Conservation (phyloP, 2,888 invertebrate species). For the Nebria brevicollis region DNA sequence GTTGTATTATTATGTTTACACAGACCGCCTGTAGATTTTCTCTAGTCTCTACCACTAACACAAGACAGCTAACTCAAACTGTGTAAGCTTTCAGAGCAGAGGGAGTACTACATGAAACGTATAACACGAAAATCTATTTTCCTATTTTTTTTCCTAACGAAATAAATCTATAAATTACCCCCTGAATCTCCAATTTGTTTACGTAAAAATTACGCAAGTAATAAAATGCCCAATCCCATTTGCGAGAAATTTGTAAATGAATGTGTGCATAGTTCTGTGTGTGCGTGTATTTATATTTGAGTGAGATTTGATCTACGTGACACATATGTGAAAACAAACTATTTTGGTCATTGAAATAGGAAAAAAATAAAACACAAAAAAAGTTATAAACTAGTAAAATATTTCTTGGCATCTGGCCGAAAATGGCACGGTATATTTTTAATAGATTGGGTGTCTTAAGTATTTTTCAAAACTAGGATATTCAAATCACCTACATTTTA, state of each 20-base stretch:
- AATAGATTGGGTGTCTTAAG: not conserved
- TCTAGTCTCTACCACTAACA: not conserved
- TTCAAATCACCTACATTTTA: conserved; percentile 20
- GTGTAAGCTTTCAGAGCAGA: not conserved
- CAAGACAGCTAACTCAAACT: not conserved
- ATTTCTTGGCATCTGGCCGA: conserved; percentile 37
- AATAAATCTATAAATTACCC: conserved; percentile 38
- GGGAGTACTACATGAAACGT: not conserved
- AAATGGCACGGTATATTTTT: conserved; percentile 5
- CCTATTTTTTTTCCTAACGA: not conserved
- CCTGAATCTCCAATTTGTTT: not conserved
- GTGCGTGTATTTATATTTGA: conserved; percentile 3
- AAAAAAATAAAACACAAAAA: not conserved
- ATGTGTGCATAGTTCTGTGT: not conserved
- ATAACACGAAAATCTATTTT: not conserved
- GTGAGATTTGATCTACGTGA: conserved; percentile 7
- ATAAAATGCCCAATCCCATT: conserved; percentile 16
- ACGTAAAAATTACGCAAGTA: conserved; percentile 24
- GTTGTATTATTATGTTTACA: not conserved
- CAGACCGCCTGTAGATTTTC: not conserved
- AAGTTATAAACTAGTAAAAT: conserved; percentile 25
- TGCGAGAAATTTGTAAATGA: conserved; percentile 3
- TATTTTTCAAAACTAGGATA: not conserved
- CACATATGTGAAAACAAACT: conserved; percentile 38
- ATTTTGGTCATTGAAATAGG: conserved; percentile 15